A percentile compares a stretch with the other conserved stretches of the same genome.
Conservation (phyloP, 2,113 vertebrate genomes). For the Cryptomyrus ogoouensis region DNA sequence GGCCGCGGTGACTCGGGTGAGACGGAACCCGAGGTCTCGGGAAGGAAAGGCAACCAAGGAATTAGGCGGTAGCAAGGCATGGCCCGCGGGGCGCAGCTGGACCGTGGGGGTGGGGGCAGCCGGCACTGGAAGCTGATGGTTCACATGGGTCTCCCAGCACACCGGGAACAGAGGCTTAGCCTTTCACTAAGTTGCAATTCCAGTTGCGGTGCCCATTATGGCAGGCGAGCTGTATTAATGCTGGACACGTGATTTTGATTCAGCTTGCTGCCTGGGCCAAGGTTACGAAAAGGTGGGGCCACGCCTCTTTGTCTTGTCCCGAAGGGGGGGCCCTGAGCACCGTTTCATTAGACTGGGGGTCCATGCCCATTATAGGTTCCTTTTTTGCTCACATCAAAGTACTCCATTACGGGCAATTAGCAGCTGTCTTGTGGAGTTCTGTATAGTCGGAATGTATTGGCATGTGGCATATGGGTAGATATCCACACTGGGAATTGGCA, state of each 20-base stretch:
- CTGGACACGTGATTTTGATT: background rate
- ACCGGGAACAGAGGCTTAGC: background rate
- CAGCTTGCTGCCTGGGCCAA: background rate
- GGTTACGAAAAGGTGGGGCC: background rate
- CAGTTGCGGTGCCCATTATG: background rate
- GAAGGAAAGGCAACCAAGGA: background rate
- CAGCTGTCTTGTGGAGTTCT: background rate
- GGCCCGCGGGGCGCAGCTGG: background rate
- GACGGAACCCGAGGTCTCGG: background rate
- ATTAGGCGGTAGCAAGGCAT: background rate
- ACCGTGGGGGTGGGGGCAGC: background rate
- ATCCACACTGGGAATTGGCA: background rate
- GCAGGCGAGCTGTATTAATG: background rate
- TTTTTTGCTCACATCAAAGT: background rate
- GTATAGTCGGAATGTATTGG: background rate
- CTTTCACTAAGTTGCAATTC: background rate
- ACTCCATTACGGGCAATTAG: background rate
- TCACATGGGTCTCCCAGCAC: background rate
- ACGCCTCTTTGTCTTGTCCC: background rate
- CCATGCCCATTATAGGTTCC: background rate
- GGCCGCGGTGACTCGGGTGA: background rate
- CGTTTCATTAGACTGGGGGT: background rate
- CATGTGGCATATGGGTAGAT: background rate
- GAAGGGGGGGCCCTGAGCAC: background rate
- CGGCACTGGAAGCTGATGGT: background rate